These are phyloP conservation scores for Istiophorus platypterus DNA, from an alignment of 2,113 vertebrate species.

Conservation along the genomic window DNA sequence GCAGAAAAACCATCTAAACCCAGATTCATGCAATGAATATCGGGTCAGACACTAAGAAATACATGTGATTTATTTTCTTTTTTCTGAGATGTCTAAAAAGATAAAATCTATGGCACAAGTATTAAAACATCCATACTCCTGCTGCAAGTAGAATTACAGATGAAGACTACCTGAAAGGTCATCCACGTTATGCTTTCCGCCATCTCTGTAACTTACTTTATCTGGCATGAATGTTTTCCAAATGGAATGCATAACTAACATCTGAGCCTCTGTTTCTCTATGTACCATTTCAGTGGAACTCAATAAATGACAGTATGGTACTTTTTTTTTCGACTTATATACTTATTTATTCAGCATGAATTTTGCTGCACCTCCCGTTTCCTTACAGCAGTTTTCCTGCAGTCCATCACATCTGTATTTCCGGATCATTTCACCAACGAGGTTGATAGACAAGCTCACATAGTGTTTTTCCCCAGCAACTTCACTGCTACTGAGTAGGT, in stretches of 20 bases:
- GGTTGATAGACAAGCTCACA: too few relatives aligned
- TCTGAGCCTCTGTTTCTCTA: constrained; percentile 34
- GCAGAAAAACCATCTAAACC: constrained; percentile 4
- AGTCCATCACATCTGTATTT: too few relatives aligned
- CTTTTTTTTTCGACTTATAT: background rate
- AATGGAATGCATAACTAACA: constrained; percentile 54
- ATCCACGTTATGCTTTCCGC: constrained; percentile 22
- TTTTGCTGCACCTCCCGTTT: background rate
- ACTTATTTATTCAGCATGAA: background rate
- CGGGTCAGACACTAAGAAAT: background rate
- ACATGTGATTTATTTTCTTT: background rate
- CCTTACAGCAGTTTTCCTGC: background rate
- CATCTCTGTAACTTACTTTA: constrained; percentile 45
- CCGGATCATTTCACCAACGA: too few relatives aligned
- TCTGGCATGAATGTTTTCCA: constrained; percentile 60
- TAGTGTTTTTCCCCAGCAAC: too few relatives aligned
- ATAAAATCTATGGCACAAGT: constrained; percentile 5
- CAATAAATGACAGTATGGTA: constrained; percentile 63
- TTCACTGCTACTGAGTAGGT: too few relatives aligned
- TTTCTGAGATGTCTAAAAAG: constrained; percentile 23
- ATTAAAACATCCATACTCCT: background rate
- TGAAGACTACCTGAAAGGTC: background rate
- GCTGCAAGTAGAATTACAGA: constrained; percentile 24
- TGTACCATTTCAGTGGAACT: constrained; percentile 57
- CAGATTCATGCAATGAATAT: constrained; percentile 11